A percentile compares a stretch with the other conserved stretches of the same genome.
These are phyloP conservation scores for Saimiri boliviensis DNA, from an alignment of 2,113 vertebrate species.

Conservation along the genomic window DNA sequence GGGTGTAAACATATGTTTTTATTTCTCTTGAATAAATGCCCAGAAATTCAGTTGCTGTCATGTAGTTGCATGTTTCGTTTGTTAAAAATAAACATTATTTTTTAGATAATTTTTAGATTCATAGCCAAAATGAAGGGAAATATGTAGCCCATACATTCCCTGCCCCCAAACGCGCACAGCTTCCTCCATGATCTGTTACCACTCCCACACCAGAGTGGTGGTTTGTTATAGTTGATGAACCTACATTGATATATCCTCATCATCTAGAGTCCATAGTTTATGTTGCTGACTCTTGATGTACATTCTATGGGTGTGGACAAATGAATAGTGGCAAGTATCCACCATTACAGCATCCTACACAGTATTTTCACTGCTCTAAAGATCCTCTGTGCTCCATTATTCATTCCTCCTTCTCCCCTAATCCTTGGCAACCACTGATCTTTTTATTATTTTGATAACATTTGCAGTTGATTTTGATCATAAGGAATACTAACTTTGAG, in stretches of 20 bases:
- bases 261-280: background rate
- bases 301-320: background rate
- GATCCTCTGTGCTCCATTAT: background rate
- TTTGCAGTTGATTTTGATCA: background rate
- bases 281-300: background rate
- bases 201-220: background rate
- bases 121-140: background rate
- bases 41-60: background rate
- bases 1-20: background rate
- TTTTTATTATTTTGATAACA: background rate
- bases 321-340: background rate
- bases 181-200: background rate
- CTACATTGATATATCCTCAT: background rate
- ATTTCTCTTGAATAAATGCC: background rate
- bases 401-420: background rate
- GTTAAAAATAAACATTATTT: background rate
- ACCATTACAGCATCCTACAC: background rate
- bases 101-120: background rate
- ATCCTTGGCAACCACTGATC: background rate
- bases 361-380: background rate
- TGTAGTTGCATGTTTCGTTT: background rate
- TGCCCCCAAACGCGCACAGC: background rate
- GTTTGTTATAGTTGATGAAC: background rate
- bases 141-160: background rate
- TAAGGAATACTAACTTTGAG: background rate